These are phyloP conservation scores for Acanthis flammea DNA, from an alignment of 2,797 vertebrate genomes.

Conservation along the genomic window DNA sequence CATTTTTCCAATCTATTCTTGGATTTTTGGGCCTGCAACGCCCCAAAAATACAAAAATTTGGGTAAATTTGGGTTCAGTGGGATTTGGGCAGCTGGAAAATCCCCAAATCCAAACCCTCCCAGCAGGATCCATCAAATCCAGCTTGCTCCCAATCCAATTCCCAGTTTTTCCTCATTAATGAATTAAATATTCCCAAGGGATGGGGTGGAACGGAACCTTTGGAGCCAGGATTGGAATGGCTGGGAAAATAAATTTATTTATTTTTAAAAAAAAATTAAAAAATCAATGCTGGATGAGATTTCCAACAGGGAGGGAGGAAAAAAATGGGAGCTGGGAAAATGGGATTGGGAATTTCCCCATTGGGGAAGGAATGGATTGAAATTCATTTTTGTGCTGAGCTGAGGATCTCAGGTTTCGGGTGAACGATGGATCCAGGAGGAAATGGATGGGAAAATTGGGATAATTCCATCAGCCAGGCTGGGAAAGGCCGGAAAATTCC, in stretches of 20 bases:
- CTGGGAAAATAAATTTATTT: not conserved
- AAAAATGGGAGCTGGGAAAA: not conserved
- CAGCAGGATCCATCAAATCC: not conserved
- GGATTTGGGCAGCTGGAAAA: not conserved
- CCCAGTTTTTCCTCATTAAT: not conserved
- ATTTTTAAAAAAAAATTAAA: too few relatives aligned
- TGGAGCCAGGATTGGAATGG: not conserved
- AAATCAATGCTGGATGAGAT: not conserved
- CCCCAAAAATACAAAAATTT: not conserved
- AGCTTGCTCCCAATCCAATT: not conserved
- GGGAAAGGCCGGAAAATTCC: constrained; percentile 48
- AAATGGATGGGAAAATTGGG: constrained; percentile 25
- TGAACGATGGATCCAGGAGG: constrained; percentile 1
- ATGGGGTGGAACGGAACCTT: not conserved
- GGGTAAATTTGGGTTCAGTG: fast-evolving
- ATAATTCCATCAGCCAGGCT: constrained; percentile 34
- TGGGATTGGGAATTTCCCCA: not conserved
- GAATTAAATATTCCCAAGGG: not conserved
- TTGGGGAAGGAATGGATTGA: fast-evolving
- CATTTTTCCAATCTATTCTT: not conserved
- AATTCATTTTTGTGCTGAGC: not conserved
- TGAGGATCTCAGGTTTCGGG: constrained; percentile 31
- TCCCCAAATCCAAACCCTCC: not conserved
- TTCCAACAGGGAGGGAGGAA: fast-evolving
- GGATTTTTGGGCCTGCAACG: not conserved